These are phyloP conservation scores for Asobara japonica DNA, from an alignment of 1,140 invertebrate genomes.

Conservation along the genomic window DNA sequence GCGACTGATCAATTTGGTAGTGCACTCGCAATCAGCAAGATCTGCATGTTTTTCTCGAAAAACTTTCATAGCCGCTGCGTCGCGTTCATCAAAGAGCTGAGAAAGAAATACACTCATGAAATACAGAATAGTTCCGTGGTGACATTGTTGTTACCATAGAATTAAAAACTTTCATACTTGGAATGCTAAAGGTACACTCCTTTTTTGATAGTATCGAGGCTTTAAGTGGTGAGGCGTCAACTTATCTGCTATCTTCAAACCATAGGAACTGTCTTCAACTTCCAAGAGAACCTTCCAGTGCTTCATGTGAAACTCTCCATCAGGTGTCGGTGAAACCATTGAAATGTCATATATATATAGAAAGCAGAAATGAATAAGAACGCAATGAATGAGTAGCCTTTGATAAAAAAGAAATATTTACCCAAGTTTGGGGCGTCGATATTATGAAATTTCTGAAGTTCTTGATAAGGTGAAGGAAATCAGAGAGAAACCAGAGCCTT, in stretches of 20 bases:
- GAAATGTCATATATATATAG: neutral
- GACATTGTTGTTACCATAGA: neutral
- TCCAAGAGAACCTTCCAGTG: slow-evolving; percentile 25
- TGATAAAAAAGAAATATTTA: neutral
- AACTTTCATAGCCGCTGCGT: slow-evolving; percentile 8
- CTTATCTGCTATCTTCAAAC: neutral
- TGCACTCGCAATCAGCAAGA: neutral
- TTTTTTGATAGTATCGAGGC: slow-evolving; percentile 4
- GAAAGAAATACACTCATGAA: neutral
- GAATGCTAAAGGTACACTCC: slow-evolving; percentile 26
- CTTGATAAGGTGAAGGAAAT: slow-evolving; percentile 36
- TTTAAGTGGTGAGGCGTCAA: neutral
- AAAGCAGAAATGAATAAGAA: neutral
- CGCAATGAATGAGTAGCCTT: neutral
- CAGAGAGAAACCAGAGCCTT: slow-evolving; percentile 33
- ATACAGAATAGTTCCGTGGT: neutral
- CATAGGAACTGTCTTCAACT: neutral
- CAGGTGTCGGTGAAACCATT: slow-evolving; percentile 26
- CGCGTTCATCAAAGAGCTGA: slow-evolving; percentile 11
- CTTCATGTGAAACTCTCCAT: slow-evolving; percentile 18
- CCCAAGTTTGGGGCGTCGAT: neutral
- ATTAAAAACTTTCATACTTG: neutral
- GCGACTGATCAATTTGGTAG: slow-evolving; percentile 1
- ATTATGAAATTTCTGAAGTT: slow-evolving; percentile 11
- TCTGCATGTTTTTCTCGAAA: neutral